These are phyloP conservation scores for Drosophila virilis DNA, from an alignment of 1,140 invertebrate species.

Conservation along the genomic window DNA sequence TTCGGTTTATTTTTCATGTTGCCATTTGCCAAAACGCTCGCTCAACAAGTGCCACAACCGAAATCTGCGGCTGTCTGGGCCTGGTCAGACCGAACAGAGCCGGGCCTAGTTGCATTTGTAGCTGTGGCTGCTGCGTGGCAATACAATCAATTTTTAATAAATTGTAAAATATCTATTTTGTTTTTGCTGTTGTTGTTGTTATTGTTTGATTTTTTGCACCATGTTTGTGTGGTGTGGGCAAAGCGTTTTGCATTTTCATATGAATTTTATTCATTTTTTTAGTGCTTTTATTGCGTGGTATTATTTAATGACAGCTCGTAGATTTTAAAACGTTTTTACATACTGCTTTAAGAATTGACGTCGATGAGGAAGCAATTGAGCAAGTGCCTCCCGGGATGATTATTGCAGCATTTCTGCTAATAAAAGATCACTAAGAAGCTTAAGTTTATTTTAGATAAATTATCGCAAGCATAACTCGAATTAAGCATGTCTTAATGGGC, in stretches of 20 bases:
- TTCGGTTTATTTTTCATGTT: conserved; percentile 56
- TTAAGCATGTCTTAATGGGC: neutral
- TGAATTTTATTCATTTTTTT: conserved; percentile 20
- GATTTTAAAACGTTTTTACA: conserved; percentile 53
- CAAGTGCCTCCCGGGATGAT: conserved; percentile 4
- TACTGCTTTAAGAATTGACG: conserved; percentile 12
- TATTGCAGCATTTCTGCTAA: neutral
- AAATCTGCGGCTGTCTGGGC: conserved; percentile 16
- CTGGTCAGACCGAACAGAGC: conserved; percentile 29
- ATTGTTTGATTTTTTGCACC: conserved; percentile 26
- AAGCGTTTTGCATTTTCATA: conserved; percentile 33
- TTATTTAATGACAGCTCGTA: conserved; percentile 71
- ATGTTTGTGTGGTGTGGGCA: conserved; percentile 19
- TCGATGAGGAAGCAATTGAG: conserved; percentile 39
- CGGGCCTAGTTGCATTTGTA: conserved; percentile 40
- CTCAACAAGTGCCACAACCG: conserved; percentile 62
- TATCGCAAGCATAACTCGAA: neutral
- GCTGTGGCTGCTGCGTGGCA: conserved; percentile 64
- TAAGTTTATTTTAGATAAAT: conserved; percentile 1
- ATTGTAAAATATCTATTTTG: conserved; percentile 61
- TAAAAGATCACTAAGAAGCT: neutral
- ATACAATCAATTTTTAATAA: conserved; percentile 82
- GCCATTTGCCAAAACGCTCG: conserved; percentile 58
- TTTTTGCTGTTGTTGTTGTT: conserved; percentile 28
- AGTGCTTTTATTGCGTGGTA: conserved; percentile 63